Evolutionary conservation across 2,888 invertebrate genomes (phyloP).

Genomic region (Sylvicola fuscatus): DNA sequence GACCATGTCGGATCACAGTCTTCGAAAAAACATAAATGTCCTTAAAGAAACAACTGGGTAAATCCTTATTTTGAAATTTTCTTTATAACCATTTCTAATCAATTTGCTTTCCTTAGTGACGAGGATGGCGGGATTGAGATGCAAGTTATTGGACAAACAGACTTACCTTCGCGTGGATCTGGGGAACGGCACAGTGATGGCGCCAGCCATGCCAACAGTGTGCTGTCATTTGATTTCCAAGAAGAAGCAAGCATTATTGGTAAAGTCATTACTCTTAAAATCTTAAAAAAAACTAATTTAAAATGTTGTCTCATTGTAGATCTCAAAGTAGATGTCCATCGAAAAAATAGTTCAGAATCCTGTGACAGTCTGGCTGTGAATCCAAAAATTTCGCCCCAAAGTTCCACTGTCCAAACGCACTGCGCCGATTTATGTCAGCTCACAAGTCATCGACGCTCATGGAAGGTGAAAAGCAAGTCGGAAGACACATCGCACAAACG

Average conservation of each 20-base stretch:
- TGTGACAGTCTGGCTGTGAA: slow-evolving; percentile 47
- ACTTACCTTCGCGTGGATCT: slow-evolving; percentile 42
- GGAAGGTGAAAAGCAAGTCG: slow-evolving; percentile 7
- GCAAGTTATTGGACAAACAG: slow-evolving; percentile 41
- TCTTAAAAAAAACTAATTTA: too few species aligned
- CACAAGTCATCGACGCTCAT: slow-evolving; percentile 12
- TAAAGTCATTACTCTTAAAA: too few species aligned
- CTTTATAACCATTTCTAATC: too few species aligned
- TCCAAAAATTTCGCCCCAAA: slow-evolving; percentile 26
- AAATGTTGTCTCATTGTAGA: slow-evolving; percentile 35
- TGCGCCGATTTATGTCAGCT: slow-evolving; percentile 19
- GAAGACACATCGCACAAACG: slow-evolving; percentile 6
- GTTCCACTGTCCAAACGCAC: slow-evolving; percentile 21
- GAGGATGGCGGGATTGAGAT: slow-evolving; percentile 70
- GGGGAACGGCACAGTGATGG: slow-evolving; percentile 30
- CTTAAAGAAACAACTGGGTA: slow-evolving; percentile 25
- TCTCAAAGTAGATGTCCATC: slow-evolving; percentile 82
- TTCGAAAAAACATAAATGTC: slow-evolving; percentile 29
- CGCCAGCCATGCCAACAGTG: slow-evolving; percentile 24
- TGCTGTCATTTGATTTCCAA: slow-evolving; percentile 17
- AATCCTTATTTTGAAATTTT: slow-evolving; percentile 7
- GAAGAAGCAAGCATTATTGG: slow-evolving; percentile 42
- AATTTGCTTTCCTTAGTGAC: slow-evolving; percentile 27
- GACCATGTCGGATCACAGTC: slow-evolving; percentile 33
- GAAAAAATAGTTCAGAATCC: slow-evolving; percentile 77